These are phyloP conservation scores for Stictonetta naevosa DNA, from an alignment of 2,113 vertebrate species.

Conservation along the genomic window DNA sequence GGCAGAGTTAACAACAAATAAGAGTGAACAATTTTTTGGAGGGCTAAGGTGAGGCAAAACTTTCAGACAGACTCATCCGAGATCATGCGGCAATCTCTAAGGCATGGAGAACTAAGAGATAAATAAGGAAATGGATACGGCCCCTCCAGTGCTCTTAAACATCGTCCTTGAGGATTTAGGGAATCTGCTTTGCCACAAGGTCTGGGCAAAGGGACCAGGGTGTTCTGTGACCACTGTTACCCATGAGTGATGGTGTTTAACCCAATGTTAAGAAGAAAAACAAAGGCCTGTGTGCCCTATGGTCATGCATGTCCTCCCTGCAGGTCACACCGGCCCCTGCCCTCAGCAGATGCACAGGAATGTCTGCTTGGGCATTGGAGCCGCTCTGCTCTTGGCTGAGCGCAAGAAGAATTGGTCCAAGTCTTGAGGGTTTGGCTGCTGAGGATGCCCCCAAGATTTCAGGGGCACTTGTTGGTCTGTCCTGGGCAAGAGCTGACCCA, in stretches of 20 bases:
- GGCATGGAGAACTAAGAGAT: background rate
- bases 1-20: background rate
- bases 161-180: background rate
- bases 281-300: background rate
- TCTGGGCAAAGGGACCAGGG: background rate
- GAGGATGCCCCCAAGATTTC: background rate
- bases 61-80: background rate
- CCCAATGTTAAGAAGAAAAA: background rate
- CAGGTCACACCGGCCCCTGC: background rate
- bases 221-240: accelerated
- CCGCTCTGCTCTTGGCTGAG: background rate
- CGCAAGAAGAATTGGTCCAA: background rate
- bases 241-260: background rate
- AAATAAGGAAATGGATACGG: background rate
- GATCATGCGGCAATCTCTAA: background rate
- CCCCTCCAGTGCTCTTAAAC: background rate
- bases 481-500: background rate
- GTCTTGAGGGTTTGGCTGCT: background rate
- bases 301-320: background rate
- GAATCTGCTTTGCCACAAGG: background rate
- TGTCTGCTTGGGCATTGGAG: accelerated
- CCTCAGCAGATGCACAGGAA: background rate
- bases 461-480: background rate
- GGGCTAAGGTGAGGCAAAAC: background rate
- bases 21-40: background rate